These are phyloP conservation scores for Actenoides lindsayi DNA, from an alignment of 2,113 vertebrate species.

Conservation along the genomic window DNA sequence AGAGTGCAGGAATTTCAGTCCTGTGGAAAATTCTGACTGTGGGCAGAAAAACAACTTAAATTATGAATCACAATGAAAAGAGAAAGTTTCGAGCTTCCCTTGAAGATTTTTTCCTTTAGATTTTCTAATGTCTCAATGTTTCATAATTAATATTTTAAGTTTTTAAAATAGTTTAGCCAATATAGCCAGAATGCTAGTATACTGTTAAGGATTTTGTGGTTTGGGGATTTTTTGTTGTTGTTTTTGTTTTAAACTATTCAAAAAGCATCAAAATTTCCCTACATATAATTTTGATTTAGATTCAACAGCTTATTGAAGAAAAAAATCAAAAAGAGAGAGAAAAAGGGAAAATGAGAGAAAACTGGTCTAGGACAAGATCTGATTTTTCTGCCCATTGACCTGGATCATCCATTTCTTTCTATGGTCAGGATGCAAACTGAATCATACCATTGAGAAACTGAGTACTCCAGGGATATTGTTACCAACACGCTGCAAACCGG, in stretches of 20 bases:
- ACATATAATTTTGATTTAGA: neutral
- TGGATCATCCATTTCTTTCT: neutral
- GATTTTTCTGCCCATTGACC: neutral
- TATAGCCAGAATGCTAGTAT: neutral
- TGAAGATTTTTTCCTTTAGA: neutral
- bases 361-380: neutral
- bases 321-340: neutral
- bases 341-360: neutral
- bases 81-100: neutral
- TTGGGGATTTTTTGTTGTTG: too few relatives aligned
- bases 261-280: neutral
- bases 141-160: neutral
- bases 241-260: neutral
- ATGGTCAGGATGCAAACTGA: neutral
- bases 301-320: neutral
- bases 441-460: neutral
- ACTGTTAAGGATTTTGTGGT: neutral
- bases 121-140: neutral
- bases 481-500: neutral
- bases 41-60: slow-evolving; percentile 32
- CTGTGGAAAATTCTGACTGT: neutral
- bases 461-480: neutral
- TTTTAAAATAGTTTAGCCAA: neutral
- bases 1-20: neutral
- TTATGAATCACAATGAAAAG: slow-evolving; percentile 46